Base-by-base conservation (phyloP, 2,797 vertebrate genomes). In the Hydrolagus colliei region DNA sequence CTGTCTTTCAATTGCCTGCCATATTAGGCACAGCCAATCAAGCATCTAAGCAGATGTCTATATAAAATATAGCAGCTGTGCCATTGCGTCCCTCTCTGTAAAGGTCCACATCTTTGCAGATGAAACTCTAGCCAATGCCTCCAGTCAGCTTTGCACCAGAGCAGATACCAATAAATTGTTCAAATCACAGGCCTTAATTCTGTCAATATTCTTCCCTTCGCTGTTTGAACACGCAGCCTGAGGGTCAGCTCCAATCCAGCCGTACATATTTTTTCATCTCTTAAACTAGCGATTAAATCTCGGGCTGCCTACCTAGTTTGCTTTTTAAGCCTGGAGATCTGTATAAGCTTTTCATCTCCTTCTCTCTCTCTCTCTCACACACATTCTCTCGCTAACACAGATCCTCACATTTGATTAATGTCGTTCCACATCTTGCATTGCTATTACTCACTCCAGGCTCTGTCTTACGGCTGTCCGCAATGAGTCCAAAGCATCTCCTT, bases 171-270 rank as follows among this genome's bases (percentile, higher is more conserved):
- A 84, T 41, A 84, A 84, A 71, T 84, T 84, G 11, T 67, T 11
- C 14, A 84, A 68, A 68, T 41, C 75, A 61, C 16, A 61, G 18
- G 10, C 75, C 65, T 68, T 84, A 41, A 84, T 84, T 32, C 35
- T 52, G n/a, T n/a, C 10, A 16, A 71, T 52, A 32, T 52, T 71
- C 68, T 32, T 18, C 14, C 41, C 27, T 75, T 32, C 73, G 65
- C 67, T 82, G 9, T 82, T 67, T 65, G 65, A 84, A 52, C 63
- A 71, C 65, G 35, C 10, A 35, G 65, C 65, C 79, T 84, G 79
- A 82, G 79, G 65, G 65, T 84, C 65, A 84, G 79, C 16, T 35
- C 16, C 14, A 68, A 65, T 63, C 11, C 63, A 41, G 27, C 22
- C 65, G 41, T 52, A 52, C 6, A 65, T 35, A 82, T 1, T 65